These are phyloP conservation scores for Lithophane socia DNA, from an alignment of 2,888 invertebrate genomes.

Conservation along the genomic window DNA sequence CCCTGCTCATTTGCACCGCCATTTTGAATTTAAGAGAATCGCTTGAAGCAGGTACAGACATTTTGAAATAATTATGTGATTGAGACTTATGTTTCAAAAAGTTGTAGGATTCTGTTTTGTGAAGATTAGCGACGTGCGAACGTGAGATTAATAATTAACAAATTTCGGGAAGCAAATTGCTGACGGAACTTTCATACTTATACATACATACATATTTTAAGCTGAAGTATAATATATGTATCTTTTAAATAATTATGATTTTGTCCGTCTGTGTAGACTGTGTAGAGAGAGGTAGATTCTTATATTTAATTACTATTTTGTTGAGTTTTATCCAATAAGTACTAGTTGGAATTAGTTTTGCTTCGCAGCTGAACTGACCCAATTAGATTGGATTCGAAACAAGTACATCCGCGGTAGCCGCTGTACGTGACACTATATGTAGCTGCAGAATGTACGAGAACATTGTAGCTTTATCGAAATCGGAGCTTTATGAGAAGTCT, in stretches of 20 bases:
- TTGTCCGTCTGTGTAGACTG: neutral
- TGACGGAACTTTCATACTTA: neutral
- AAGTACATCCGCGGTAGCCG: constrained; percentile 5
- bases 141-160: neutral
- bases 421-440: constrained; percentile 30
- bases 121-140: constrained; percentile 13
- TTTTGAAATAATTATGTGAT: constrained; percentile 13
- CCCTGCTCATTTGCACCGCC: constrained; percentile 6
- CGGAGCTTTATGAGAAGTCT: neutral
- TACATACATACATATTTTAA: neutral
- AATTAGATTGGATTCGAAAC: constrained; percentile 52
- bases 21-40: constrained; percentile 34
- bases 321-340: constrained; percentile 33
- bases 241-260: neutral
- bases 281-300: neutral
- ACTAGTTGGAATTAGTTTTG: constrained; percentile 47
- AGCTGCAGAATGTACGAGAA: neutral
- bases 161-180: neutral
- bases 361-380: constrained; percentile 38
- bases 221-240: neutral
- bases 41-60: constrained; percentile 10
- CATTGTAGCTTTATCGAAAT: constrained; percentile 1
- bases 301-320: constrained; percentile 19
- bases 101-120: constrained; percentile 4
- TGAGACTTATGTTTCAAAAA: constrained; percentile 12